Evolutionary conservation across 2,797 vertebrate genomes (phyloP).

Genomic region (Gadopsis marmoratus): DNA sequence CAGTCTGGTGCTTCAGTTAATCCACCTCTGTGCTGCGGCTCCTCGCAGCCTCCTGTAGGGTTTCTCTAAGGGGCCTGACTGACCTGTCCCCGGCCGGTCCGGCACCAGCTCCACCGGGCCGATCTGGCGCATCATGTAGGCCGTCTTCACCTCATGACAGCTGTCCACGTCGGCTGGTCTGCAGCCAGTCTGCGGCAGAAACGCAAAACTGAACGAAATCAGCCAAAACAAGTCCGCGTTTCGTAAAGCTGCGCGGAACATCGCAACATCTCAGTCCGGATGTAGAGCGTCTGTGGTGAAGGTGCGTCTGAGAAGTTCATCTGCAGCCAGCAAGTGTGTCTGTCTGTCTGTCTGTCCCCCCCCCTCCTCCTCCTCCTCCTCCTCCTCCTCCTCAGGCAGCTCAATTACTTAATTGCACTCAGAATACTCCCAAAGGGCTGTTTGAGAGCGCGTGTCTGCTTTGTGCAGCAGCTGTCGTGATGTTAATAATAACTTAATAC

Average conservation of each 20-base stretch:
- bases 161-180: constrained; percentile 82
- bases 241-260: constrained; percentile 78
- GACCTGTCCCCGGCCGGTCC: constrained; percentile 88
- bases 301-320: constrained; percentile 58
- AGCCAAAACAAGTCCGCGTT: constrained; percentile 79
- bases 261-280: constrained; percentile 85
- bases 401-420: constrained; percentile 47
- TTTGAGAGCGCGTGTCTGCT: not conserved
- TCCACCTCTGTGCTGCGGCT: not conserved
- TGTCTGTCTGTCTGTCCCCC: not conserved
- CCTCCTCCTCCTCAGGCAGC: not conserved
- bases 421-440: not conserved
- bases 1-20: not conserved
- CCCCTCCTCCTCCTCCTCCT: no score
- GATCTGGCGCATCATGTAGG: constrained; percentile 92
- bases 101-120: constrained; percentile 91
- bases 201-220: constrained; percentile 59
- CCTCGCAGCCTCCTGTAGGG: not conserved
- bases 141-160: constrained; percentile 93
- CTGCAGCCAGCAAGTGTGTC: constrained; percentile 47
- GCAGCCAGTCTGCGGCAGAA: constrained; percentile 52
- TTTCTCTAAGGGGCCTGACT: constrained; percentile 46
- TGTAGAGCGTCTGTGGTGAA: constrained; percentile 37
- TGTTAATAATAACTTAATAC: not conserved
- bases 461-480: accelerated